Conservation (phyloP, 2,888 invertebrate species). For the Scotopteryx bipunctaria region DNA sequence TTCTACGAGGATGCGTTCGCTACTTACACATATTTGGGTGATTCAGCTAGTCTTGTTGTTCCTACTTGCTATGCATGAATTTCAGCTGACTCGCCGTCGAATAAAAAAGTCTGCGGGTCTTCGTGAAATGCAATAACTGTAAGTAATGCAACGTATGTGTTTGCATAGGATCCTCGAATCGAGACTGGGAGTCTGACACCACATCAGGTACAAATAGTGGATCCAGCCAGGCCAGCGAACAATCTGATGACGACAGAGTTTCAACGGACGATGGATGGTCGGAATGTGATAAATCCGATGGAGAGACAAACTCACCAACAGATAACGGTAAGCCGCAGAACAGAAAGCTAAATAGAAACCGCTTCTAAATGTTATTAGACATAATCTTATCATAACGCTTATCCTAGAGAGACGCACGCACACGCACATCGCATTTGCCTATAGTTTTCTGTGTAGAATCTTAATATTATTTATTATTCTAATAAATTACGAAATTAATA, state of each 20-base stretch:
- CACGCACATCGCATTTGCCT: too few species aligned
- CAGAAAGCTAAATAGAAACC: constrained; percentile 7
- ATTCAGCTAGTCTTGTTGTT: not conserved
- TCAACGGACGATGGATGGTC: not conserved
- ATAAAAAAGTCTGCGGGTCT: not conserved
- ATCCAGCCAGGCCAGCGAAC: too few species aligned
- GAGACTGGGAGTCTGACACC: constrained; percentile 2
- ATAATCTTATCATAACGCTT: not conserved
- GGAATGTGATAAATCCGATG: not conserved
- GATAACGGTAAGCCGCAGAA: constrained; percentile 6
- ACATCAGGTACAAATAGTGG: not conserved
- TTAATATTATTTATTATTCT: too few species aligned
- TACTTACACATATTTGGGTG: not conserved
- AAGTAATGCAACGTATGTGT: not conserved
- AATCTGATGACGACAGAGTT: not conserved
- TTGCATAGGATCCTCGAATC: constrained; percentile 9
- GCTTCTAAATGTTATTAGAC: not conserved
- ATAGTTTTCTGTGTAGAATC: too few species aligned
- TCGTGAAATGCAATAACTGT: not conserved
- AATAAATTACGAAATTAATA: too few species aligned
- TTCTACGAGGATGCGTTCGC: not conserved
- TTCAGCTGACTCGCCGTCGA: not conserved
- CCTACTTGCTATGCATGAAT: not conserved
- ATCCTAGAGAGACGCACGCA: too few species aligned
- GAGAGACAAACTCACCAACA: not conserved